A percentile compares a stretch with the other conserved stretches of the same genome.
phyloP scores from a whole-genome alignment of 2,888 invertebrate species.

The Mantis religiosa region DNA sequence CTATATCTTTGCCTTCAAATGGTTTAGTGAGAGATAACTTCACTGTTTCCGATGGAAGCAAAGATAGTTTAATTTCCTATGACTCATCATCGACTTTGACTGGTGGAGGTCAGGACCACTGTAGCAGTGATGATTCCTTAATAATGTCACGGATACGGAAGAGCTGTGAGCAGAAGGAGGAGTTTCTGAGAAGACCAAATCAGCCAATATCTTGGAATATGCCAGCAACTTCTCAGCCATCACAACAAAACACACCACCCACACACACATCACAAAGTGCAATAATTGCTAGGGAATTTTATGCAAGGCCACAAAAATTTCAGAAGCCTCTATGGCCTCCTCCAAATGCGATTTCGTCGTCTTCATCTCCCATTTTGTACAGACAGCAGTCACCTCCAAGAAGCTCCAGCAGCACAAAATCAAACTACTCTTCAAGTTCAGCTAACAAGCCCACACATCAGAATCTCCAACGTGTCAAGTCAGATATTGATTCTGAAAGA shows the following conservation, averaged over 20 bases:
- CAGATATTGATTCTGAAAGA: constrained; percentile 46
- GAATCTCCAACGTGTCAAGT: constrained; percentile 48
- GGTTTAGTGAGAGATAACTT: constrained; percentile 11
- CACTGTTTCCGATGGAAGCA: constrained; percentile 57
- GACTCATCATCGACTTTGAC: constrained; percentile 45
- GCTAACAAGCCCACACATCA: constrained; percentile 45
- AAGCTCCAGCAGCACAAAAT: background rate
- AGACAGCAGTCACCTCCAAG: constrained; percentile 20
- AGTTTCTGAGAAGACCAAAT: constrained; percentile 73
- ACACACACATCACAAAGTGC: constrained; percentile 16
- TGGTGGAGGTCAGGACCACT: constrained; percentile 22
- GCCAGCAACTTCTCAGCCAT: background rate
- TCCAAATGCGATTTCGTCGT: background rate
- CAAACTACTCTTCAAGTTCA: background rate
- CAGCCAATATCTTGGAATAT: constrained; percentile 48
- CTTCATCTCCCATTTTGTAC: background rate
- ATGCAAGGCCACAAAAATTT: constrained; percentile 73
- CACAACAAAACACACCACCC: background rate
- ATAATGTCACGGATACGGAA: constrained; percentile 69
- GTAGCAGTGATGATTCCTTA: constrained; percentile 57
- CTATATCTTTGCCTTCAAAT: constrained; percentile 50
- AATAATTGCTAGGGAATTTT: constrained; percentile 57
- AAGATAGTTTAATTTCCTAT: constrained; percentile 64
- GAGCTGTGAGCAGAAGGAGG: constrained; percentile 85
- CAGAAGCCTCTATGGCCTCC: constrained; percentile 71